phyloP scores from a whole-genome alignment of 2,888 invertebrate species.

The Chirona hameri region DNA sequence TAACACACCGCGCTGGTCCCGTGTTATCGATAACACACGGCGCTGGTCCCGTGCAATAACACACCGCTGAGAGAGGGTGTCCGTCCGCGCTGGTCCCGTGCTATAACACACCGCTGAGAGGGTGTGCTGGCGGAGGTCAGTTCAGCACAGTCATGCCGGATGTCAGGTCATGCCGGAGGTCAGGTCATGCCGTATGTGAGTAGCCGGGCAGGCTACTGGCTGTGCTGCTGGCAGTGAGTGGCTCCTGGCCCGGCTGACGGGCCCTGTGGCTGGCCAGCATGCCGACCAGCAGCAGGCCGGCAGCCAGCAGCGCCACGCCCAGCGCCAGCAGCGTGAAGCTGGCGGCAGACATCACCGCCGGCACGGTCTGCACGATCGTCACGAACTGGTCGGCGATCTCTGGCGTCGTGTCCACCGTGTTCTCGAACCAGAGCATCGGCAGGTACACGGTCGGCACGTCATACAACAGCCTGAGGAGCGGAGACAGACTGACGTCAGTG shows the following conservation, averaged over 20 bases:
- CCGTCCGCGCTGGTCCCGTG: too few relatives aligned
- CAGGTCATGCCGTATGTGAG: too few relatives aligned
- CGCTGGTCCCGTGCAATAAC: too few relatives aligned
- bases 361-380: conserved; percentile 25
- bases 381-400: conserved; percentile 7
- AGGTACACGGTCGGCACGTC: conserved; percentile 36
- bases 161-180: too few relatives aligned
- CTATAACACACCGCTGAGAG: too few relatives aligned
- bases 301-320: neutral
- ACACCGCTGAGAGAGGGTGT: too few relatives aligned
- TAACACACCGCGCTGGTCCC: too few relatives aligned
- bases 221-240: neutral
- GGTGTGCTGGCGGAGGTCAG: too few relatives aligned
- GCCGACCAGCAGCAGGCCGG: neutral
- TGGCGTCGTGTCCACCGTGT: conserved; percentile 3
- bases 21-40: too few relatives aligned
- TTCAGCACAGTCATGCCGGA: too few relatives aligned
- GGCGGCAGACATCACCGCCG: conserved; percentile 34
- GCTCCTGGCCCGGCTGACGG: neutral
- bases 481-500: too few relatives aligned
- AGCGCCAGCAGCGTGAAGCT: conserved; percentile 31
- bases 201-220: neutral
- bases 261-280: neutral
- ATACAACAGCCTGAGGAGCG: conserved; percentile 31
- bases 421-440: conserved; percentile 39